phyloP scores from a whole-genome alignment of 2,113 vertebrate genomes.

The Ginglymostoma cirratum region DNA sequence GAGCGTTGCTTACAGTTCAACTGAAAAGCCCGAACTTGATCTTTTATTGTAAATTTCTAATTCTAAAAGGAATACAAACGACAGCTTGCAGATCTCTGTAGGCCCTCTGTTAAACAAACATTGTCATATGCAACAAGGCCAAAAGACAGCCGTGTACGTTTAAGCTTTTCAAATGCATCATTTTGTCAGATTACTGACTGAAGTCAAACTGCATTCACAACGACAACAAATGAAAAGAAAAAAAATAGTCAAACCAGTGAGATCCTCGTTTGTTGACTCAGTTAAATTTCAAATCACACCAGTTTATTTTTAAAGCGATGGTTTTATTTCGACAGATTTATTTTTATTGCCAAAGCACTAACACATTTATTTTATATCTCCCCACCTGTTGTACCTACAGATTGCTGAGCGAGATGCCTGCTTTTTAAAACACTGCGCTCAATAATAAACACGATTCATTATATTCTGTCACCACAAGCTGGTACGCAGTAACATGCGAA shows the following conservation, averaged over 20 bases:
- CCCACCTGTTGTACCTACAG: conserved; percentile 10
- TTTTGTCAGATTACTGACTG: not conserved
- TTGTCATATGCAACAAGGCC: not conserved
- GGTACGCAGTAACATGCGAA: not conserved
- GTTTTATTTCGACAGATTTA: not conserved
- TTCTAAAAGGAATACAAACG: not conserved
- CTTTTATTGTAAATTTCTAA: not conserved
- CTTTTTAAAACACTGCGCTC: not conserved
- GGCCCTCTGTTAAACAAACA: not conserved
- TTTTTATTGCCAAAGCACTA: not conserved
- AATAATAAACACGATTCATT: conserved; percentile 7
- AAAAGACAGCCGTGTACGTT: not conserved
- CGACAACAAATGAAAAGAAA: not conserved
- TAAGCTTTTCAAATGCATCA: not conserved
- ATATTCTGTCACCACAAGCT: not conserved
- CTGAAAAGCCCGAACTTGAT: not conserved
- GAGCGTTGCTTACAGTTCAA: not conserved
- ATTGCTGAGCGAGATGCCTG: not conserved
- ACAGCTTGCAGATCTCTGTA: not conserved
- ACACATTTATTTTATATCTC: not conserved
- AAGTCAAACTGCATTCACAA: not conserved
- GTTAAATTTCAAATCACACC: not conserved
- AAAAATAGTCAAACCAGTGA: not conserved
- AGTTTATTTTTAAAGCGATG: not conserved
- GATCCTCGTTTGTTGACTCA: not conserved